A percentile compares a stretch with the other conserved stretches of the same genome.
Evolutionary conservation across 2,797 vertebrate genomes (phyloP).

Genomic region (Streptopelia turtur): DNA sequence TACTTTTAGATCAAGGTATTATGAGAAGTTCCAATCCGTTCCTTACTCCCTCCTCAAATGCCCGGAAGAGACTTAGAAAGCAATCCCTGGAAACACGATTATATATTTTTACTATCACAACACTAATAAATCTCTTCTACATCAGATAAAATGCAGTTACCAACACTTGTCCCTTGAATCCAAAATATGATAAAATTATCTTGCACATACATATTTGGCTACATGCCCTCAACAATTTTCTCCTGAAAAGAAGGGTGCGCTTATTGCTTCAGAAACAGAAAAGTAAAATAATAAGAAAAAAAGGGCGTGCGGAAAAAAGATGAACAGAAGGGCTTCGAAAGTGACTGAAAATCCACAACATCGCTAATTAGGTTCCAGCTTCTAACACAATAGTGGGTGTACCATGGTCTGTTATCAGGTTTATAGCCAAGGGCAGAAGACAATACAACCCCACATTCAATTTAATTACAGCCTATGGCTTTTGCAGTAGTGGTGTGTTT

Average conservation of each 20-base stretch:
- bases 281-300: conserved; percentile 38
- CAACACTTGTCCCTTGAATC: conserved; percentile 48
- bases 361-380: conserved; percentile 62
- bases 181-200: conserved; percentile 58
- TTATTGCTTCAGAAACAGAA: conserved; percentile 38
- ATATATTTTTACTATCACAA: conserved; percentile 23
- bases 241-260: conserved; percentile 7
- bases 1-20: conserved; percentile 53
- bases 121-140: conserved; percentile 2
- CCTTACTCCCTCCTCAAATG: not conserved
- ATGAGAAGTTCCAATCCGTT: conserved; percentile 9
- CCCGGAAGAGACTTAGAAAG: conserved; percentile 19
- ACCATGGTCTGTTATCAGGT: conserved; percentile 54
- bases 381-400: conserved; percentile 46
- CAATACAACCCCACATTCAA: conserved; percentile 60
- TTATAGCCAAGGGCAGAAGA: conserved; percentile 54
- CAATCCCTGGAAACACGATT: conserved; percentile 45
- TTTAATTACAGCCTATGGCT: conserved; percentile 73
- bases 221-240: conserved; percentile 18
- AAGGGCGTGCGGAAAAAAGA: conserved; percentile 21
- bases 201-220: conserved; percentile 55
- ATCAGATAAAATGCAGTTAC: conserved; percentile 59
- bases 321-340: conserved; percentile 55
- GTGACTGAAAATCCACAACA: conserved; percentile 66
- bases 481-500: conserved; percentile 60